These are phyloP conservation scores for Cyrtonyx montezumae DNA, from an alignment of 2,113 vertebrate genomes.

Conservation along the genomic window DNA sequence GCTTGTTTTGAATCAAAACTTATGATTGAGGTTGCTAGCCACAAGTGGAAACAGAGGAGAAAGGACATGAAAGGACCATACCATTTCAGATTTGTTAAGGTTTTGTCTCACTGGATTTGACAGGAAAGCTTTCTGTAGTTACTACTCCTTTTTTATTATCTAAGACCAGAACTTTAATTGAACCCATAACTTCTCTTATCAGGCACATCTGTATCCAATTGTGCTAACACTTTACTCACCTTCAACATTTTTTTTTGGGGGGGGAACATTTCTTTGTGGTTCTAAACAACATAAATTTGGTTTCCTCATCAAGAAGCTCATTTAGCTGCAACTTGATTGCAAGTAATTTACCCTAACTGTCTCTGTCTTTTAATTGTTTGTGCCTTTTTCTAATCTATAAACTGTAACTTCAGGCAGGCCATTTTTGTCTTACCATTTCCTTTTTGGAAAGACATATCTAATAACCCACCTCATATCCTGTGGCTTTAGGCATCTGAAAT, in stretches of 20 bases:
- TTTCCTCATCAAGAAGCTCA: constrained; percentile 81
- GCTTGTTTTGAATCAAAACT: neutral
- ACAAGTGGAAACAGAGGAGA: neutral
- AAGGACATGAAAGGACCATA: neutral
- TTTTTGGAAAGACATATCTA: constrained; percentile 74
- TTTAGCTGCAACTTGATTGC: constrained; percentile 83
- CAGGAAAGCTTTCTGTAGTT: neutral
- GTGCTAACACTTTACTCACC: constrained; percentile 73
- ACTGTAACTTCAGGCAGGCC: constrained; percentile 81
- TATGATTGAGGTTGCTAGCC: neutral
- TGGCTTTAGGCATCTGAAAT: constrained; percentile 69
- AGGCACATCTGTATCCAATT: constrained; percentile 58
- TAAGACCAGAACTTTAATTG: constrained; percentile 33
- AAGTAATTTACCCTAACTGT: constrained; percentile 83
- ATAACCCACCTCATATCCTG: constrained; percentile 70
- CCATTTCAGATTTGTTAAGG: neutral
- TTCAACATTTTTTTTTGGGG: constrained; percentile 50
- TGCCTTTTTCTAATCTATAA: constrained; percentile 80
- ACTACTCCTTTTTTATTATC: neutral
- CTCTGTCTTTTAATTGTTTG: constrained; percentile 79
- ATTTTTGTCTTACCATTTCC: constrained; percentile 75
- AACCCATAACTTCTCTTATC: constrained; percentile 50
- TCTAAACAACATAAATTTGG: constrained; percentile 80
- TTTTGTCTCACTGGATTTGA: neutral
- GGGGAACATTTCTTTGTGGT: constrained; percentile 64